phyloP scores from a whole-genome alignment of 2,797 vertebrate species.

The Oceanodroma leucorhoa region DNA sequence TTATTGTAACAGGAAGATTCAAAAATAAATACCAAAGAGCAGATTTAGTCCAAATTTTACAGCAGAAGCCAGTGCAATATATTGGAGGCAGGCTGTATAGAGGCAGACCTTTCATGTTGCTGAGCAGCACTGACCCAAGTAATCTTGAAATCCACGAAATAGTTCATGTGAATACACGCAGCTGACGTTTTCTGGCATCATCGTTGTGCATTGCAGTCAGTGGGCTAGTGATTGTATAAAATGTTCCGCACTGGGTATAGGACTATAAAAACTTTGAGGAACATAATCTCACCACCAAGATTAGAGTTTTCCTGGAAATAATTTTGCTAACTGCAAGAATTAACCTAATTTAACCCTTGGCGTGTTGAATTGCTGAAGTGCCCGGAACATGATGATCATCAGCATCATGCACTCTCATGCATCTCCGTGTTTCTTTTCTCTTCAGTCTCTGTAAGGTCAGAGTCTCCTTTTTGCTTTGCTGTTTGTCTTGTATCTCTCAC shows the following conservation, averaged over 20 bases:
- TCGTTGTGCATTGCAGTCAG: background rate
- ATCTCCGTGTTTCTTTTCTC: background rate
- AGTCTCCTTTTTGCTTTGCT: background rate
- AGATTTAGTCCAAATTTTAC: background rate
- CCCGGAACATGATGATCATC: background rate
- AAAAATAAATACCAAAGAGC: background rate
- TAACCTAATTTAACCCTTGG: background rate
- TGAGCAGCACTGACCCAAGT: background rate
- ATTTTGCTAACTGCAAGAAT: background rate
- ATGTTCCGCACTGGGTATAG: background rate
- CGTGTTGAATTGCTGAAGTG: background rate
- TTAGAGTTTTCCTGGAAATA: constrained; percentile 26
- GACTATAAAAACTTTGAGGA: background rate
- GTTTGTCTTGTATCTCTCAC: background rate
- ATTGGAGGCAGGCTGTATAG: background rate
- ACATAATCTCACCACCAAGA: background rate
- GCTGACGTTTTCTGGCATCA: background rate
- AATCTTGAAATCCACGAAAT: background rate
- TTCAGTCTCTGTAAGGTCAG: background rate
- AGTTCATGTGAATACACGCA: background rate
- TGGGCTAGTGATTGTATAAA: background rate
- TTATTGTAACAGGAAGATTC: background rate
- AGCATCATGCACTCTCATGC: background rate
- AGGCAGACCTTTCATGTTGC: background rate
- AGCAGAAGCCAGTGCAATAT: background rate